Evolutionary conservation across 2,797 vertebrate species (phyloP), one percentile per base, ranked within the genome.

Genomic region (Brachymystax lenok): DNA sequence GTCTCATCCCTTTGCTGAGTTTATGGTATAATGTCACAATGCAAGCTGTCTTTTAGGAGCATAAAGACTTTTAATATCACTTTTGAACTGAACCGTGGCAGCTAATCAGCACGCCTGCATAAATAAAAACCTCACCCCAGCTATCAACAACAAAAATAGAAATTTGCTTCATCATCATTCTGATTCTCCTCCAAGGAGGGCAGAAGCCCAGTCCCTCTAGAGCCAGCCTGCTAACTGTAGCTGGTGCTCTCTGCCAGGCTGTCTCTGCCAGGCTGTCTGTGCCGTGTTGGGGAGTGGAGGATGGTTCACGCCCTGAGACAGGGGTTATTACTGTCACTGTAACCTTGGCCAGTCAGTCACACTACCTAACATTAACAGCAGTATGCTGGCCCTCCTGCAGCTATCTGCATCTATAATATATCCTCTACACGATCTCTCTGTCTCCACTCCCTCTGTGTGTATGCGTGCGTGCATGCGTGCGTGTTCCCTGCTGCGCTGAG

Each of bases 161-260:
- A 91, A 91, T 83, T 4, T 83, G 89, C 91, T 77, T 90, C 76
- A 86, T 91, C 88, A 88, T 92, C 90, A 90, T 80, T 90, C 10
- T 85, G 76, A 27, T 24, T 69, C 35, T 69, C 67, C 30, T 69
- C 67, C 28, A n/a, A 69, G 40, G 40, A 46, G 40, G 40, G 40
- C 10, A 46, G 10, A 61, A 61, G 56, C 16, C 56, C 52, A 19
- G 17, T 56, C 14, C n/a, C 19, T n/a, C 56, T 19, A 61, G 7
- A 61, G 56, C 56, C 56, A 21, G 67, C 13, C 80, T n/a, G 14
- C 61, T 83, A 80, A 85, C 84, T 82, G 81, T 21, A n/a, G 40
- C n/a, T 61, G 56, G n/a, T 61, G n/a, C 16, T 21, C 56, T 30
- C n/a, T 69, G n/a, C 8, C 19, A 54, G 71, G 73, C 21, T 16